Base-by-base conservation (phyloP, 2,797 vertebrate species). In the Notoglanidium macrostoma region DNA sequence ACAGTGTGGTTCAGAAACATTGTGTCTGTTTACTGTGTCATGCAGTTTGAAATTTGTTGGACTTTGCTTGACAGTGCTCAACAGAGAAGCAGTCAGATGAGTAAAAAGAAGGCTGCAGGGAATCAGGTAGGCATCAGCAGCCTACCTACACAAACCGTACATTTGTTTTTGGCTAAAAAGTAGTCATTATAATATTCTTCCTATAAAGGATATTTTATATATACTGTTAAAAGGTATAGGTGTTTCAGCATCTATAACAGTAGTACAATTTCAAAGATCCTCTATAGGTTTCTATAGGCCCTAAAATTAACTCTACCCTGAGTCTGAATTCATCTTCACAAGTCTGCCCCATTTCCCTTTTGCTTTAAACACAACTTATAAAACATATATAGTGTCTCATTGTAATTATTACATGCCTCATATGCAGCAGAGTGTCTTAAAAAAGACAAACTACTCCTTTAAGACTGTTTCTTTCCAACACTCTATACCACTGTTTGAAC, bases 1-100 rank as follows among this genome's bases (percentile, higher is more conserved):
- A 65, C 76, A 70, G 9, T 68, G 8, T 29, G 29, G 15, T 61
- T 74, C 17, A 84, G 23, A 29, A 68, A 72, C 9, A 0, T n/a
- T 77, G n/a, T 61, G 23, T 40, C 11, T 44, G 57, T 26, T 59
- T n/a, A 84, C 11, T 70, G 21, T 26, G 2, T 29, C 51, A 54
- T 67, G 8, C n/a, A 84, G 14, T 57, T 23, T 57, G 9, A 21
- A 54, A 6, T 79, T 76, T 54, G 29, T 26, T 86, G n/a, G 29
- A 51, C 26, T 77, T 61, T 88, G n/a, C 21, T 51, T 35, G 21
- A 35, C 78, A 86, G 95, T 35, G 95, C 95, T 35, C 95, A 95
- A 94, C 98, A 98, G 93, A 96, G 98, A 90, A 98, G 97, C 95
- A 98, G 92, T 93, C 98, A 98, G 94, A 96, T 95, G 96, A 98